phyloP scores from a whole-genome alignment of 2,797 vertebrate genomes.

The Paramormyrops hopkinsi region DNA sequence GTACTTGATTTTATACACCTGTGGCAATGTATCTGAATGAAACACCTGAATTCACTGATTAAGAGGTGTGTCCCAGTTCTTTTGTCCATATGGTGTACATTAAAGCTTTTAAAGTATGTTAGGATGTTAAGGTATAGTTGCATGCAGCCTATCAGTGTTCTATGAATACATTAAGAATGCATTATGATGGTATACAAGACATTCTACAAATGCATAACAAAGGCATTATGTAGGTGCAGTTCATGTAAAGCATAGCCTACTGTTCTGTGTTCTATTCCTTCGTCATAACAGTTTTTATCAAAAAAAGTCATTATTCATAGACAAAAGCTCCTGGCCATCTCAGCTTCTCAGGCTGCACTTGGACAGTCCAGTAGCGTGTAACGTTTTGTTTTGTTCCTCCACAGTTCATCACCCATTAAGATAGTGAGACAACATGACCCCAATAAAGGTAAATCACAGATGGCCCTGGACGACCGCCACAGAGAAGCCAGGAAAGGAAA shows the following conservation, averaged over 20 bases:
- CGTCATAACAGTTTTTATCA: neutral
- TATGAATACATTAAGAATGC: neutral
- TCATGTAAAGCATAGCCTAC: neutral
- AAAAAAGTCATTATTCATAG: neutral
- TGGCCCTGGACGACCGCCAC: neutral
- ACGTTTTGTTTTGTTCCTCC: neutral
- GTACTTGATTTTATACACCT: neutral
- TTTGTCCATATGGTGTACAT: neutral
- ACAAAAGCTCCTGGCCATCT: neutral
- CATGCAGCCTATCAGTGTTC: neutral
- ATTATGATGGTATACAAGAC: neutral
- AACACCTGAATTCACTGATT: neutral
- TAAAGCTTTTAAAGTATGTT: neutral
- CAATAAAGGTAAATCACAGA: neutral
- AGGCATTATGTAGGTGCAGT: neutral
- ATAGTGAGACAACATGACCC: neutral
- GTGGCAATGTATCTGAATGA: neutral
- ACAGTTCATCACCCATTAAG: neutral
- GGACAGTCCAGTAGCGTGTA: neutral
- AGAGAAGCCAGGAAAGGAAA: neutral
- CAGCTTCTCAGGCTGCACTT: neutral
- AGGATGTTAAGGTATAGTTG: neutral
- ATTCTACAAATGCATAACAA: neutral
- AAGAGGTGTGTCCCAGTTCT: neutral
- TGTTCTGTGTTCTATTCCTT: neutral